Base-by-base conservation (phyloP, 2,888 invertebrate species). In the Toxonevra muliebris region DNA sequence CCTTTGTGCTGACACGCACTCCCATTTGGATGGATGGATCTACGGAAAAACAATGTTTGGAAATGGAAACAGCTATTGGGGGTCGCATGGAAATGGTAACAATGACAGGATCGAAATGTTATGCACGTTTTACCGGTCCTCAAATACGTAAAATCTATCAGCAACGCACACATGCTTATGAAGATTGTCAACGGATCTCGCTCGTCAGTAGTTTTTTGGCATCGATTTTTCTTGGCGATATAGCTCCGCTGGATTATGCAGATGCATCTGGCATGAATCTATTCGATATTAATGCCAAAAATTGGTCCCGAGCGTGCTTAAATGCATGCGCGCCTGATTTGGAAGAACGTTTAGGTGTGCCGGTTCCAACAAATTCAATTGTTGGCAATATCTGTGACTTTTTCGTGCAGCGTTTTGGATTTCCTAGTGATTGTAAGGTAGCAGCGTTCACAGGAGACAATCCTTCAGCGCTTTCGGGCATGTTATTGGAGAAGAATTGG, bases 241-340 rank as follows among this genome's bases (percentile, higher is more conserved):
- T 96, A 72, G 97, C 96, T 0, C 92, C 95, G 0, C 95, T 98
- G 60, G 98, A 98, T 85, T 89, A 89, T 73, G 89, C 95, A 0
- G 98, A 98, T 84, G 98, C 92, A 0, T 97, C 97, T 0, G 98
- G 98, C 15, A 98, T 96, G 96, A 98, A 98, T 86, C 87, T 98
- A 17, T 87, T 98, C 76, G 91, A 98, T 83, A 93, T 98, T 61
- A 88, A 87, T 42, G 88, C 86, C 0, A 92, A 92, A 85, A 86
- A 87, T 41, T 98, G 97, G 97, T 89, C 92, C 63, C 86, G 89
- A 45, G 84, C 86, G 19, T 91, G 95, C 75, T 85, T 96, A 15
- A 88, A 94, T 86, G 90, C 90, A 0, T 94, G 93, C 80, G 95
- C 92, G 10, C 90, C 92, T 12, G 89, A 91, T 75, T 85, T 97